Percentiles rank a stretch among this genome's conserved stretches.
phyloP scores from a whole-genome alignment of 2,113 vertebrate genomes.

The Lophochroa leadbeateri region DNA sequence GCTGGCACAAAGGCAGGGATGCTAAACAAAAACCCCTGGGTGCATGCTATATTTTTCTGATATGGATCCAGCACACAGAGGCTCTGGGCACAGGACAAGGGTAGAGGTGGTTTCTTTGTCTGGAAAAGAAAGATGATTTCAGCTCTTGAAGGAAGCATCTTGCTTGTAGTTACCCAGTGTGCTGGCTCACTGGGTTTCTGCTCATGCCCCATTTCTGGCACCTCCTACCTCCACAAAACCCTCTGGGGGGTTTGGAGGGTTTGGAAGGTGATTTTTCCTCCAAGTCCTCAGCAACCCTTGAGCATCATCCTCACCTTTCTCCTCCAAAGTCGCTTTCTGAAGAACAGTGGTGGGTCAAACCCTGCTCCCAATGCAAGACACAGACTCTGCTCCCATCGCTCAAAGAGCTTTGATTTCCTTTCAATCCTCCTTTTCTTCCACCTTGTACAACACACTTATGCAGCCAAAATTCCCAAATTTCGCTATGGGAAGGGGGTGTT shows the following conservation, averaged over 20 bases:
- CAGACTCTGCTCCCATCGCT: background rate
- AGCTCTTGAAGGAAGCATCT: background rate
- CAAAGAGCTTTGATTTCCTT: background rate
- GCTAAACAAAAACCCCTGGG: conserved; percentile 27
- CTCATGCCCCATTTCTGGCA: background rate
- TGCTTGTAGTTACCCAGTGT: rapidly evolving
- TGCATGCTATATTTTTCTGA: background rate
- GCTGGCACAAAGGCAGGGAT: conserved; percentile 7
- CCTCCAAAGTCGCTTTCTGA: background rate
- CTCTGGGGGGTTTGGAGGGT: background rate
- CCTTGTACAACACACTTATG: background rate
- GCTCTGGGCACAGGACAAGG: background rate
- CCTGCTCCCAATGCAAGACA: rapidly evolving
- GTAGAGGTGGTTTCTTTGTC: background rate
- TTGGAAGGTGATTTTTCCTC: background rate
- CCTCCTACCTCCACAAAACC: background rate
- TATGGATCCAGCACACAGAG: background rate
- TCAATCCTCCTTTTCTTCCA: background rate
- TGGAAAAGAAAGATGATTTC: background rate
- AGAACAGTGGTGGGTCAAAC: background rate
- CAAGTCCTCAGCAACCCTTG: background rate
- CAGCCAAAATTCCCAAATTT: background rate
- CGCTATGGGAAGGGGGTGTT: background rate
- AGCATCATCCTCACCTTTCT: background rate
- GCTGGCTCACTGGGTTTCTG: background rate